Evolutionary conservation across 2,797 vertebrate genomes (phyloP).

Genomic region (Chloroceryle inda): DNA sequence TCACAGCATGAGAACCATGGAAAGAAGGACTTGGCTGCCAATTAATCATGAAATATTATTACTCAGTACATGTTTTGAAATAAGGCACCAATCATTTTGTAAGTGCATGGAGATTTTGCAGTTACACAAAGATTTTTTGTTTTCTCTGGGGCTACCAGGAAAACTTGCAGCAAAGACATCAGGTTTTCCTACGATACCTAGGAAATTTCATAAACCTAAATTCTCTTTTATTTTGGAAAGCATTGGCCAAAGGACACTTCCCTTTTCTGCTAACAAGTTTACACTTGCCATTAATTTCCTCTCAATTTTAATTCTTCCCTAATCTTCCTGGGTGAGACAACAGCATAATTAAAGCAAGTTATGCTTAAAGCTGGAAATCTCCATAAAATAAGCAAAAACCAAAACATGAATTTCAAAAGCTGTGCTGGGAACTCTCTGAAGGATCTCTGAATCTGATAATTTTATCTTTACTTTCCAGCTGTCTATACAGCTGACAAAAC

Average conservation of each 20-base stretch:
- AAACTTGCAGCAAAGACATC: not conserved
- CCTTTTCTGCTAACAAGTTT: not conserved
- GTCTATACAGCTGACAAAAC: conserved; percentile 5
- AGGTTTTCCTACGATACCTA: not conserved
- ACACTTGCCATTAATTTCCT: not conserved
- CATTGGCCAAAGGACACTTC: not conserved
- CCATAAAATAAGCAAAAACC: conserved; percentile 8
- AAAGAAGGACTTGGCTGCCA: not conserved
- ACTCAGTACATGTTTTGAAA: not conserved
- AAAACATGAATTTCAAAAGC: conserved; percentile 1
- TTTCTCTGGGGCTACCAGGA: not conserved
- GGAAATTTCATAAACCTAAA: not conserved
- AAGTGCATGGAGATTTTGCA: not conserved
- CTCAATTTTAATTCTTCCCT: not conserved
- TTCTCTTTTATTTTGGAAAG: not conserved
- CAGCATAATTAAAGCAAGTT: not conserved
- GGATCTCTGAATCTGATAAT: conserved; percentile 25
- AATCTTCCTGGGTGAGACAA: not conserved
- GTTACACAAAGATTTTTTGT: not conserved
- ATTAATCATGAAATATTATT: not conserved
- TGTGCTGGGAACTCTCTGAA: conserved; percentile 3
- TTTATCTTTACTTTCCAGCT: conserved; percentile 51
- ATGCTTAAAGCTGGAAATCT: conserved; percentile 3
- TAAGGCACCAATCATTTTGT: not conserved
- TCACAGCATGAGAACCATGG: not conserved